Percentiles rank a stretch among this genome's conserved stretches.
phyloP scores from a whole-genome alignment of 2,888 invertebrate genomes.

The Dichetophora obliterata region DNA sequence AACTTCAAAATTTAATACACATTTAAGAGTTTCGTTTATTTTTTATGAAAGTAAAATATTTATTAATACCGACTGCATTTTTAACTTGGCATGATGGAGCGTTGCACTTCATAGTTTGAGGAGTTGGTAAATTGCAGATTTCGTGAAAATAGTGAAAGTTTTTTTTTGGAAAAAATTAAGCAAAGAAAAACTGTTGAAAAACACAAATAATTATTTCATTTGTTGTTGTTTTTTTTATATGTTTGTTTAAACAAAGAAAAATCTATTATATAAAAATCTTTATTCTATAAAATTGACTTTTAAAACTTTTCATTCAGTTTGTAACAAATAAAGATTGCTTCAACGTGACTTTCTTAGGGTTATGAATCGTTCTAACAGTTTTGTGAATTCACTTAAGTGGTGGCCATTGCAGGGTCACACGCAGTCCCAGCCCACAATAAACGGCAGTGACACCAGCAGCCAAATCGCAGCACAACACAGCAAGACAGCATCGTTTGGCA shows the following conservation, averaged over 20 bases:
- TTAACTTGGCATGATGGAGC: neutral
- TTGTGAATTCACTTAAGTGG: conserved; percentile 68
- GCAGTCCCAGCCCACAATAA: conserved; percentile 48
- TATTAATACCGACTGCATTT: neutral
- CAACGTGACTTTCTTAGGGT: conserved; percentile 28
- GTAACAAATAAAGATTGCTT: neutral
- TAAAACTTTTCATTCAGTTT: too few species aligned
- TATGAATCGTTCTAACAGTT: conserved; percentile 69
- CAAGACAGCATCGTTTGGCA: conserved; percentile 71
- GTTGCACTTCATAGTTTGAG: neutral
- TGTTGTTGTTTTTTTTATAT: conserved; percentile 35
- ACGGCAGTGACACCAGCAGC: conserved; percentile 49
- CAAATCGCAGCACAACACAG: conserved; percentile 50
- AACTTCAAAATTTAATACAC: too few species aligned
- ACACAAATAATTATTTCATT: neutral
- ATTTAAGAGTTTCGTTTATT: too few species aligned
- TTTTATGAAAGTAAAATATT: too few species aligned
- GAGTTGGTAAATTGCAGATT: conserved; percentile 7
- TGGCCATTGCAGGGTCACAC: conserved; percentile 65
- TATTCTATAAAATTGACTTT: too few species aligned
- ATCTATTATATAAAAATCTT: too few species aligned
- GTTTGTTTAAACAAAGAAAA: conserved; percentile 16
- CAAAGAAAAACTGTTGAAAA: too few species aligned
- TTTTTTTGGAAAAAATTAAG: conserved; percentile 5
- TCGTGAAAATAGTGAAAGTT: conserved; percentile 24